phyloP scores from a whole-genome alignment of 2,113 vertebrate genomes.

The Oryzias melastigma region DNA sequence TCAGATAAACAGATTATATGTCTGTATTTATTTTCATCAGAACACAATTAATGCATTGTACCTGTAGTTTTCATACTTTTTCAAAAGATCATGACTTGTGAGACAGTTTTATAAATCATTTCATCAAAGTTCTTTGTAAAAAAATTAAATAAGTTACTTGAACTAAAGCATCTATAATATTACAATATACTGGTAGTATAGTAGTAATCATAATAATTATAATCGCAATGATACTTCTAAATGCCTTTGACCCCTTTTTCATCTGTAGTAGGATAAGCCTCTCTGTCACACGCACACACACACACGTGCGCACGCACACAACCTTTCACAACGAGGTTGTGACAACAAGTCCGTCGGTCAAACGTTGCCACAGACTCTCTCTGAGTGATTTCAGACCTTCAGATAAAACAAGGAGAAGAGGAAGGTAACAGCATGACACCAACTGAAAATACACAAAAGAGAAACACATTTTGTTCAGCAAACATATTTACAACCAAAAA shows the following conservation, averaged over 20 bases:
- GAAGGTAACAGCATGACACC: conserved; percentile 59
- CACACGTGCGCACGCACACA: conserved; percentile 59
- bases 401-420: conserved; percentile 47
- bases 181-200: conserved; percentile 85
- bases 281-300: conserved; percentile 62
- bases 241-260: conserved; percentile 75
- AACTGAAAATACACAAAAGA: conserved; percentile 64
- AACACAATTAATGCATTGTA: conserved; percentile 82
- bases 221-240: conserved; percentile 79
- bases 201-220: conserved; percentile 82
- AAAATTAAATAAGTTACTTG: conserved; percentile 84
- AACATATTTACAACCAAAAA: conserved; percentile 77
- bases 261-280: conserved; percentile 68
- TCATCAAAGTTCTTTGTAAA: conserved; percentile 86
- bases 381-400: conserved; percentile 71
- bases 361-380: conserved; percentile 68
- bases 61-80: conserved; percentile 80
- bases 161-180: conserved; percentile 86
- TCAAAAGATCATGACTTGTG: conserved; percentile 81
- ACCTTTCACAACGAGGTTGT: conserved; percentile 70
- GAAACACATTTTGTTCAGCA: conserved; percentile 70
- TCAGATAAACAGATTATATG: conserved; percentile 73
- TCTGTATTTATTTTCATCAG: conserved; percentile 84
- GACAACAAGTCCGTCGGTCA: conserved; percentile 67
- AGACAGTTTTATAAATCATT: conserved; percentile 84